Evolutionary conservation across 2,888 invertebrate genomes (phyloP).

Genomic region (Lochmaea capreae): DNA sequence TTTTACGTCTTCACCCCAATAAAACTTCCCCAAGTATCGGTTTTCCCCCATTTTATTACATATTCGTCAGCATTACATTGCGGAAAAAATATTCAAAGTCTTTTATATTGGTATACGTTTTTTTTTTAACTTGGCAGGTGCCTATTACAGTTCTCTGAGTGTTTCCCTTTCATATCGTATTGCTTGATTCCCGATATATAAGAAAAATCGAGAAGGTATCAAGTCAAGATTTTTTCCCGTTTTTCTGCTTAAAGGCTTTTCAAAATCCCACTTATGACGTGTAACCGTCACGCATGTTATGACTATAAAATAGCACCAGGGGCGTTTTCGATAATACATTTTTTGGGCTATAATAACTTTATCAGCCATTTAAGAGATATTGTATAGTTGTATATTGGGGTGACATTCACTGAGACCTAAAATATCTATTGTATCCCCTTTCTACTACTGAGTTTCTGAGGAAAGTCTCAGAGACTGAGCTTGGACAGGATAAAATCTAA

Average conservation of each 20-base stretch:
- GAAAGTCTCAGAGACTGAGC: no score
- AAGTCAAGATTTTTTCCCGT: constrained; percentile 19
- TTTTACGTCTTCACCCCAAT: constrained; percentile 5
- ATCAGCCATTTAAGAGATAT: background rate
- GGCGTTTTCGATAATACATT: background rate
- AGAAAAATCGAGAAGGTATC: constrained; percentile 17
- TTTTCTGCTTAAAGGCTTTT: constrained; percentile 19
- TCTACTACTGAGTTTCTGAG: no score
- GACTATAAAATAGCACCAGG: constrained; percentile 27
- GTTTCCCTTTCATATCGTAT: constrained; percentile 15
- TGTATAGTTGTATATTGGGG: background rate
- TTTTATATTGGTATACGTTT: constrained; percentile 2
- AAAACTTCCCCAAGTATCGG: background rate
- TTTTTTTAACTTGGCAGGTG: constrained; percentile 24
- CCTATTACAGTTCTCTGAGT: constrained; percentile 13
- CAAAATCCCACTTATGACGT: constrained; percentile 33
- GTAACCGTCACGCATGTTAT: constrained; percentile 33
- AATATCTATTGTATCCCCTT: no score
- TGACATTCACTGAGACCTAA: no score
- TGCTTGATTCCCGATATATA: constrained; percentile 19
- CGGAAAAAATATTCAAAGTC: constrained; percentile 20
- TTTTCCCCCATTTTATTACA: constrained; percentile 13
- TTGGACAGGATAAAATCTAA: no score
- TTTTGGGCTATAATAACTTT: background rate
- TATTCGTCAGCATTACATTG: constrained; percentile 16